Evolutionary conservation across 2,888 invertebrate species (phyloP).

Genomic region (Ecdyonurus torrentis): DNA sequence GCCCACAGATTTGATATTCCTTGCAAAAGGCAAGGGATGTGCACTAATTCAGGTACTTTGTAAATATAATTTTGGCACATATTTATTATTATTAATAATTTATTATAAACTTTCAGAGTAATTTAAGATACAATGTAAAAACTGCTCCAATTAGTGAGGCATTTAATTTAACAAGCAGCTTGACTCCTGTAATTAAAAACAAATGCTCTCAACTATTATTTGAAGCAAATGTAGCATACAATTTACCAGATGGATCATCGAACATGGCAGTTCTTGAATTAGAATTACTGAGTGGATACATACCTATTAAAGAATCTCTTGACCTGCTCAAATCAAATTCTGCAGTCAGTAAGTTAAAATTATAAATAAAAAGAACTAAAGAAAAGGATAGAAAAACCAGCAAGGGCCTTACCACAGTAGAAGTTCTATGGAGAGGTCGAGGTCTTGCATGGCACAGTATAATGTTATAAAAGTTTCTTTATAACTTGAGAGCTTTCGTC

Average conservation of each 20-base stretch:
- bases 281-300: constrained; percentile 42
- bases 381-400: too few species aligned
- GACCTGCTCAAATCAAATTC: constrained; percentile 32
- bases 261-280: constrained; percentile 40
- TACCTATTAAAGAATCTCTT: constrained; percentile 38
- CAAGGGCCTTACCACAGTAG: too few species aligned
- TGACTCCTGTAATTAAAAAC: neutral
- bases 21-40: constrained; percentile 36
- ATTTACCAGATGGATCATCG: constrained; percentile 30
- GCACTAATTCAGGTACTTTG: constrained; percentile 33
- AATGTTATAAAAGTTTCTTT: too few species aligned
- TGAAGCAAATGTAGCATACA: constrained; percentile 23
- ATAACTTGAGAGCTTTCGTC: too few species aligned
- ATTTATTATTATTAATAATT: neutral
- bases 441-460: too few species aligned
- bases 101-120: constrained; percentile 23
- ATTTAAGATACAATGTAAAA: constrained; percentile 33
- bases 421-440: too few species aligned
- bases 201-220: neutral
- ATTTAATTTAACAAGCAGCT: constrained; percentile 28
- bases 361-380: too few species aligned
- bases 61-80: neutral
- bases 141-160: constrained; percentile 30
- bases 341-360: constrained; percentile 26
- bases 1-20: constrained; percentile 29